Evolutionary conservation across 2,888 invertebrate species (phyloP), one percentile per base, ranked within the genome.

Genomic region (Polyploca ridens): DNA sequence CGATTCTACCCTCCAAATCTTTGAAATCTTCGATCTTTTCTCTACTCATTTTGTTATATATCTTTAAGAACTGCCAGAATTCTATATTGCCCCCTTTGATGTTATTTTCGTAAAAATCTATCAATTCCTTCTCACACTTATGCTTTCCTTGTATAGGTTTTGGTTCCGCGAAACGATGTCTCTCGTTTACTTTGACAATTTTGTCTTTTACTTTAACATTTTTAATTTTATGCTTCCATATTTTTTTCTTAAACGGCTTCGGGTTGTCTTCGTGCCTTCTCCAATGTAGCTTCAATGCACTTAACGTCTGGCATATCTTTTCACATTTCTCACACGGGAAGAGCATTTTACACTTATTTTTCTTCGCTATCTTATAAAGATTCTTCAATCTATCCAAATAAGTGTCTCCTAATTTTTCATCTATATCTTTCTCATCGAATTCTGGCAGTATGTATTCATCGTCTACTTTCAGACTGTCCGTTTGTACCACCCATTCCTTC

Each of bases 61-160:
- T 91, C 64, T 92, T 92, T 14, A 92, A 62, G 69, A 93, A 93
- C 38, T 93, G 92, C 89, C 91, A 90, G 59, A 93, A 93, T 33
- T 91, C 91, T 1, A 93, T 83, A 61, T 92, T 89, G 0, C 85
- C 84, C 0, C 93, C 93, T 69, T 87, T 84, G 0, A 93, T 85
- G 19, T 92, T 89, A 0, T 80, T 85, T 33, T 88, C 81, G 58
- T 90, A 93, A 65, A 93, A 93, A 0, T 87, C 81, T 27, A 81
- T 89, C 0, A 93, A 66, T 49, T 85, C 73, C 4, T 83, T 81
- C 33, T 93, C 91, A 60, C 92, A 92, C 69, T 84, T 90, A 4
- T 93, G 91, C 2, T 86, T 91, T 54, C 83, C 83, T 8, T 71
- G 73, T 0, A 93, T 87, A 0, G 93, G 91, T 57, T 86, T 84